A percentile compares a stretch with the other conserved stretches of the same genome.
Conservation (phyloP, 2,888 invertebrate genomes). For the Drosophila borborema region DNA sequence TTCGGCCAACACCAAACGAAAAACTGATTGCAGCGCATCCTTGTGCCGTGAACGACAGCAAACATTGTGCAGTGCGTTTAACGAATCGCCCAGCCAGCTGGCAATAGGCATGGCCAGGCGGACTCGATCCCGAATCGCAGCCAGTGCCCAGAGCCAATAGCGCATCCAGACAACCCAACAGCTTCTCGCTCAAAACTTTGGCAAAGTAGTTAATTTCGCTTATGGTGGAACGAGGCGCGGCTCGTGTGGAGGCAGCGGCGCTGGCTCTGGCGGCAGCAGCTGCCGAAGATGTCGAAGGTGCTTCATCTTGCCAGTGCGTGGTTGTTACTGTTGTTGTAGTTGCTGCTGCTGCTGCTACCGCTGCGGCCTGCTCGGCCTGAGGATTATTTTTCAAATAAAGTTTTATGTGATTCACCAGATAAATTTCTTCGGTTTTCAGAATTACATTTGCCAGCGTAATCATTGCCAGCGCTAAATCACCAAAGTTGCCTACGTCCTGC, state of each 20-base stretch:
- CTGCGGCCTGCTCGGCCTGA: slow-evolving; percentile 61
- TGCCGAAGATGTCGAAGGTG: slow-evolving; percentile 79
- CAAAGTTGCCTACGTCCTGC: slow-evolving; percentile 83
- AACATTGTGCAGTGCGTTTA: slow-evolving; percentile 81
- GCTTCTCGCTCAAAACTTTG: slow-evolving; percentile 84
- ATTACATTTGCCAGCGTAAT: slow-evolving; percentile 85
- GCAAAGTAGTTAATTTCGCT: slow-evolving; percentile 85
- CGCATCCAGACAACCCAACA: slow-evolving; percentile 81
- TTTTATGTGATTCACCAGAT: slow-evolving; percentile 85
- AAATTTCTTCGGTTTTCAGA: slow-evolving; percentile 85
- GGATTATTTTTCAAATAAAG: slow-evolving; percentile 85
- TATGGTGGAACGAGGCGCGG: slow-evolving; percentile 52
- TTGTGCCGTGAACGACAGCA: slow-evolving; percentile 80
- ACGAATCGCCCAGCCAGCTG: slow-evolving; percentile 82
- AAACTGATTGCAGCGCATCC: slow-evolving; percentile 81
- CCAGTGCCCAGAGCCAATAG: slow-evolving; percentile 54
- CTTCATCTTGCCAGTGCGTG: slow-evolving; percentile 61
- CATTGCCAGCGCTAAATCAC: slow-evolving; percentile 84
- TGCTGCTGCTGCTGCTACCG: slow-evolving; percentile 23
- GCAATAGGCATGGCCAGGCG: slow-evolving; percentile 65
- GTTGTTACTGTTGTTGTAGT: slow-evolving; percentile 26
- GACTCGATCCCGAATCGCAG: slow-evolving; percentile 35
- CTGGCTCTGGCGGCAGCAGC: slow-evolving; percentile 55
- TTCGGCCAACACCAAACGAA: slow-evolving; percentile 81
- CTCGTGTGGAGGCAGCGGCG: slow-evolving; percentile 38